Conservation (phyloP, 2,888 invertebrate species). For the Lamellibrachia columna region DNA sequence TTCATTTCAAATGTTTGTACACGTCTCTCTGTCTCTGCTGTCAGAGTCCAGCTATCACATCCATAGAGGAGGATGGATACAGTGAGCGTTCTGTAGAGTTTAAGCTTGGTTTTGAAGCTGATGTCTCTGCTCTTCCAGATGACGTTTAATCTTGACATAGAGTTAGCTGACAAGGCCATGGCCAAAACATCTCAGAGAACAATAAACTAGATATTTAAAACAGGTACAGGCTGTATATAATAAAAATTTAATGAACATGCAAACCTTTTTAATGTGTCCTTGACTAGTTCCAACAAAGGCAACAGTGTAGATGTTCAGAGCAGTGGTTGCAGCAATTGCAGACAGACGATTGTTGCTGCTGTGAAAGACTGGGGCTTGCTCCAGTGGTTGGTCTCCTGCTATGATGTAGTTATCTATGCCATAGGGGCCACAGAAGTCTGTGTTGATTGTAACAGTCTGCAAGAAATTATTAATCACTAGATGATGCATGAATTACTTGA, state of each 20-base stretch:
- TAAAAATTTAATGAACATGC: neutral
- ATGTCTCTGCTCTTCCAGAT: too few relatives aligned
- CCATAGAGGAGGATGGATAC: too few relatives aligned
- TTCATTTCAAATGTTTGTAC: too few relatives aligned
- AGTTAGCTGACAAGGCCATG: too few relatives aligned
- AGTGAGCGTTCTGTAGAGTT: too few relatives aligned
- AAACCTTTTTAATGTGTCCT: conserved; percentile 33
- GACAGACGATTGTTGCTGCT: neutral
- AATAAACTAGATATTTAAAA: too few relatives aligned
- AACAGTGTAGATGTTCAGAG: neutral
- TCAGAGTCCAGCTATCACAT: too few relatives aligned
- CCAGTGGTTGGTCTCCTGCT: conserved; percentile 29
- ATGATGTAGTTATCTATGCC: conserved; percentile 29
- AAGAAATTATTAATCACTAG: neutral
- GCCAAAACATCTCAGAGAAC: too few relatives aligned
- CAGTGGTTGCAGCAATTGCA: neutral
- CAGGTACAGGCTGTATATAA: too few relatives aligned
- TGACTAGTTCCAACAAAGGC: conserved; percentile 31
- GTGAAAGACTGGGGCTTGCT: conserved; percentile 21
- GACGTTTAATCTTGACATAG: too few relatives aligned
- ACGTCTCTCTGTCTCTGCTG: too few relatives aligned
- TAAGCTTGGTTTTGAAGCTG: too few relatives aligned
- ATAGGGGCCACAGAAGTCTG: conserved; percentile 29
- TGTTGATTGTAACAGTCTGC: conserved; percentile 21
- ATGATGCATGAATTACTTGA: neutral